Evolutionary conservation across 2,888 invertebrate genomes (phyloP), one percentile per base, ranked within the genome.

Genomic region (Entomobrya proxima): DNA sequence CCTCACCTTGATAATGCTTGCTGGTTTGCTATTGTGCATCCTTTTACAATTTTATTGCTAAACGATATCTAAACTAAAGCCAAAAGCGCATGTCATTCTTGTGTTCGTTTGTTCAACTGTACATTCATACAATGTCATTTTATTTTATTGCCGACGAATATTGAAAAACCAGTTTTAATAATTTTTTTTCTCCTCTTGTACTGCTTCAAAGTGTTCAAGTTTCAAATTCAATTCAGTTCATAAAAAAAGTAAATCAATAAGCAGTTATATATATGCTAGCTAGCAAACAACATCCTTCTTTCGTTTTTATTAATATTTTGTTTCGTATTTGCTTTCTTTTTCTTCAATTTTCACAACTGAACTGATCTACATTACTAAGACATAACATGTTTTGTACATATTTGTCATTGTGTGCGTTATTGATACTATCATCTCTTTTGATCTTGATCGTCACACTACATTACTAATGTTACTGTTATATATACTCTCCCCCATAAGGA

Each of bases 171-270:
- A 7, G 37, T 30, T 67, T 55, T 67, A 15, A 58, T 58, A 15
- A 30, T 27, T 55, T 55, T 58, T 58, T 15, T 58, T 52, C 52
- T 21, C 9, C 30, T 58, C 35, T 21, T 24, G 9, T 55, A 18
- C 55, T 18, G 52, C n/a, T n/a, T 11, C n/a, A 18, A 37, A 35
- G 21, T 67, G 67, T 18, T 67, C 64, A 64, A 64, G 64, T 64
- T 67, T 67, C 67, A 67, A 67, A 67, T 67, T 67, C 67, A 67
- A 37, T 67, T 67, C 24, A 18, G 67, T 67, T 61, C 32, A 61
- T 7, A 27, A 2, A 61, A 67, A 67, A 37, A 37, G 2, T 13
- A 67, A 21, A 67, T 67, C 37, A 67, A 37, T 37, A 67, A 37
- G 7, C 35, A n/a, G n/a, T n/a, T n/a, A n/a, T n/a, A n/a, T n/a